Base-by-base conservation (phyloP, 1,140 invertebrate genomes). In the Leptinotarsa texana region DNA sequence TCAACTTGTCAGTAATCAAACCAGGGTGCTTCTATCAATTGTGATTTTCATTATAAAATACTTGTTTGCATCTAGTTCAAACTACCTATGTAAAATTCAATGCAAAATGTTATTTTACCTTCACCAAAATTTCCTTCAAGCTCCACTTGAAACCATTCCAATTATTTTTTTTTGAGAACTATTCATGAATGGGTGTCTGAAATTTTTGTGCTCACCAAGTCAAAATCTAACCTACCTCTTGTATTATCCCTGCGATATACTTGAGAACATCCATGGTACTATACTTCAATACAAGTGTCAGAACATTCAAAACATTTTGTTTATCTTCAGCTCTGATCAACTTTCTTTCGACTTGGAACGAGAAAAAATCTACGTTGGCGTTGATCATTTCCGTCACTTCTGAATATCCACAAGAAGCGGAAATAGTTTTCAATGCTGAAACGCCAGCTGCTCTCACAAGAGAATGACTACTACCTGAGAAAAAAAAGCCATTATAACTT, bases 311-410 rank as follows among this genome's bases (percentile, higher is more conserved):
- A 5, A 90, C 88, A 15, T 85, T 85, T 4, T 85, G 84, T 83
- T 89, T 88, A 17, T 85, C 80, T 33, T 87, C 79, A 69, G 89
- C 83, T 79, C 87, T 87, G 21, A 88, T 88, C n/a, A 93, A 85
- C 83, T 90, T 88, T 0, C 88, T 81, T 15, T 88, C 89, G 51
- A 93, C 86, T 72, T 92, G 89, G 78, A 89, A 89, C 0, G 90
- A 89, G 77, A 92, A 88, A 79, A 92, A 93, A 83, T 92, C 91
- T 3, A 90, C 87, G 79, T 93, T 93, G 3, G 78, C 74, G 27
- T 86, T 85, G 47, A 93, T 85, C 22, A 93, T 85, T 6, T 88
- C 84, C 1, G 87, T 85, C 2, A 91, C 85, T 48, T 84, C 83
- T 5, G 79, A 61, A 74, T 88, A 86, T 1, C 85, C 84, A 80